Evolutionary conservation across 2,888 invertebrate species (phyloP).

Genomic region (Idaea aversata): DNA sequence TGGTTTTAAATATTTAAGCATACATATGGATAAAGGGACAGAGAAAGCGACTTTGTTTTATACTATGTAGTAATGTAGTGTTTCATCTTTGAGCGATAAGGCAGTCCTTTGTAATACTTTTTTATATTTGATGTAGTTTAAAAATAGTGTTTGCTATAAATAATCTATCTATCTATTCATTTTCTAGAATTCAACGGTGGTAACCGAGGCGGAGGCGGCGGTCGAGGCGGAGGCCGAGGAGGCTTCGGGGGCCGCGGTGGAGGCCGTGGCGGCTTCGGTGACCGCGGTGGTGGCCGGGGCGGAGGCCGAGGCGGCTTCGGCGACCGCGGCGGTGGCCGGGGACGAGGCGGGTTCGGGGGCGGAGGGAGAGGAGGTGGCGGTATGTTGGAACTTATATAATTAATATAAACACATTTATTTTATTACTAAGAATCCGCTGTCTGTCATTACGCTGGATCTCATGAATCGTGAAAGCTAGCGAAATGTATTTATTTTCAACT

Average conservation of each 20-base stretch:
- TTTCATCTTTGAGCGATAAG: too few species aligned
- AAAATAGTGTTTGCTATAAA: too few species aligned
- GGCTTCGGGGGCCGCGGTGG: conserved; percentile 38
- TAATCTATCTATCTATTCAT: background rate
- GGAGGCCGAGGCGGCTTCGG: conserved; percentile 45
- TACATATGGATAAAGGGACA: too few species aligned
- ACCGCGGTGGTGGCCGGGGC: conserved; percentile 45
- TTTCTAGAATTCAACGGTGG: conserved; percentile 62
- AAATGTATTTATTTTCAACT: too few species aligned
- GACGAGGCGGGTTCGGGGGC: conserved; percentile 25
- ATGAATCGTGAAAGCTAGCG: too few species aligned
- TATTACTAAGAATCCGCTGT: too few species aligned
- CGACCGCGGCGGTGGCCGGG: conserved; percentile 51
- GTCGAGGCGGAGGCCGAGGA: conserved; percentile 16
- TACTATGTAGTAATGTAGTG: too few species aligned
- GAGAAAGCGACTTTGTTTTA: too few species aligned
- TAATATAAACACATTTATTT: background rate
- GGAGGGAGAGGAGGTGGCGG: conserved; percentile 62
- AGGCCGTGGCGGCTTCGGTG: conserved; percentile 34
- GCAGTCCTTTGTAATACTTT: too few species aligned
- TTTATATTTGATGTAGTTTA: too few species aligned
- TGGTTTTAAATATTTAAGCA: too few species aligned
- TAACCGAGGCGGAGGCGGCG: conserved; percentile 36
- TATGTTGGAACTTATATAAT: conserved; percentile 27
- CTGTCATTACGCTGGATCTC: too few species aligned